Evolutionary conservation across 2,888 invertebrate genomes (phyloP).

Genomic region (Cephus spinipes): DNA sequence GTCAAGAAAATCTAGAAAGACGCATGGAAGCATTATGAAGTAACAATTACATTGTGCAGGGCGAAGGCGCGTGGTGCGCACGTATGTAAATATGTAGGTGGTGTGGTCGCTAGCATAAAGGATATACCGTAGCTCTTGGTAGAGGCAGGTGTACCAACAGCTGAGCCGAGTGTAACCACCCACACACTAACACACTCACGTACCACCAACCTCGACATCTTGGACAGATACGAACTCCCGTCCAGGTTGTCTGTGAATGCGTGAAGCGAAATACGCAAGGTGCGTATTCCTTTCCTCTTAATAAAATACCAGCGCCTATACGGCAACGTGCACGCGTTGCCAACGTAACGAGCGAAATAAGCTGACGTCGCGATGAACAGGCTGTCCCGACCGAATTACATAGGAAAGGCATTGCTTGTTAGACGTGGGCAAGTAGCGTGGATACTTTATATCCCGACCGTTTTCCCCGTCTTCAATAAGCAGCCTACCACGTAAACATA

Average conservation of each 20-base stretch:
- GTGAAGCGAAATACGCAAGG: slow-evolving; percentile 12
- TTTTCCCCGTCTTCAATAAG: not conserved
- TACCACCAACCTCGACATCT: not conserved
- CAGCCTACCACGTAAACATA: not conserved
- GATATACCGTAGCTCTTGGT: not conserved
- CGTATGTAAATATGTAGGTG: slow-evolving; percentile 48
- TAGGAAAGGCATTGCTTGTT: not conserved
- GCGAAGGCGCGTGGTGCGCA: slow-evolving; percentile 32
- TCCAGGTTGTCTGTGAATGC: slow-evolving; percentile 2
- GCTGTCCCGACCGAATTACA: not conserved
- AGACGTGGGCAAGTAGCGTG: not conserved
- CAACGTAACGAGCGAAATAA: not conserved
- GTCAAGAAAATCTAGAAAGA: slow-evolving; percentile 37
- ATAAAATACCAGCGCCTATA: not conserved
- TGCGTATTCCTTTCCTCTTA: slow-evolving; percentile 14
- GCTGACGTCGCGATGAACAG: not conserved
- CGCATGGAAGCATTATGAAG: slow-evolving; percentile 48
- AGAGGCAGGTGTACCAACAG: slow-evolving; percentile 56
- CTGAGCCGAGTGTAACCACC: slow-evolving; percentile 52
- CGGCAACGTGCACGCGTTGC: not conserved
- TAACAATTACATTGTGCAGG: slow-evolving; percentile 56
- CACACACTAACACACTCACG: slow-evolving; percentile 35
- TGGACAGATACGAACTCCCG: slow-evolving; percentile 18
- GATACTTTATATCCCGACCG: not conserved
- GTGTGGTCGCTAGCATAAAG: not conserved